Evolutionary conservation across 92 coral and sea anemone species (phyloP).

Genomic region (Phenganax stokvisi): DNA sequence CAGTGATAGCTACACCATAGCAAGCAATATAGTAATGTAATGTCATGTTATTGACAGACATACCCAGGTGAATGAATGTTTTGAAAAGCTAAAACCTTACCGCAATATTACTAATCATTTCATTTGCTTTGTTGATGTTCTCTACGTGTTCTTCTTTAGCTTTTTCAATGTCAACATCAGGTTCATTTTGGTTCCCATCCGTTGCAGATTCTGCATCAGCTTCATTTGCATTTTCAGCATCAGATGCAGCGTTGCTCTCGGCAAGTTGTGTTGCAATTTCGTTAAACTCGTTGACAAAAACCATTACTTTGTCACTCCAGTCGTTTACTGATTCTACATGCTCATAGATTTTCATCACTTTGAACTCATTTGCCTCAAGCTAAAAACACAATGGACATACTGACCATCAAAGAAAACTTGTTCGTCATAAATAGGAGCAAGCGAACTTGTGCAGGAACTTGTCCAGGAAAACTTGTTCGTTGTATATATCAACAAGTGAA

Average conservation of each 20-base stretch:
- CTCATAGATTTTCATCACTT: slow-evolving; percentile 13
- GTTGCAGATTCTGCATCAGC: background rate
- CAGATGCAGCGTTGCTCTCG: background rate
- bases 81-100: slow-evolving; percentile 4
- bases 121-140: background rate
- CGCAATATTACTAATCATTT: slow-evolving; percentile 20
- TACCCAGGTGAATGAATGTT: background rate
- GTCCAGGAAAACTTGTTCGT: background rate
- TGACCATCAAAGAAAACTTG: background rate
- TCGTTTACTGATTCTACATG: slow-evolving; percentile 8
- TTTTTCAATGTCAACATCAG: background rate
- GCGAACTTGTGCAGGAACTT: background rate
- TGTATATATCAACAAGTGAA: no score
- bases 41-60: background rate
- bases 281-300: slow-evolving; percentile 16
- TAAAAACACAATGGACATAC: background rate
- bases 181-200: background rate
- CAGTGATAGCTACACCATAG: no score
- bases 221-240: background rate
- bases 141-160: background rate
- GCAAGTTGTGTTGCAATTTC: background rate
- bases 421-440: background rate
- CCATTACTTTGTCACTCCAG: background rate
- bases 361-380: slow-evolving; percentile 22
- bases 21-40: background rate